Conservation (phyloP, 2,888 invertebrate species). For the Sipha maydis region DNA sequence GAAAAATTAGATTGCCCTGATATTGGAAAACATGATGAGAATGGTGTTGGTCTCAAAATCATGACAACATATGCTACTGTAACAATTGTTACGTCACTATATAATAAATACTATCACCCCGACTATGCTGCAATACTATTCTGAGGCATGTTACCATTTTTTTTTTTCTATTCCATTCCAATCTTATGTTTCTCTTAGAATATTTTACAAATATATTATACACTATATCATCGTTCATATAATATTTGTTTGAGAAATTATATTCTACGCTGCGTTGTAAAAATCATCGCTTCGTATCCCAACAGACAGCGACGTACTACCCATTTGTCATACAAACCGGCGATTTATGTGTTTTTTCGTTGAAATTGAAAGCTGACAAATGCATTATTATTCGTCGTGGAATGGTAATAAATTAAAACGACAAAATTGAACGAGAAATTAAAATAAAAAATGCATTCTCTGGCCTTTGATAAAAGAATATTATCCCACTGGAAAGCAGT, state of each 20-base stretch:
- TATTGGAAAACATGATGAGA: neutral
- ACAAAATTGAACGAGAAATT: constrained; percentile 39
- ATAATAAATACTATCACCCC: too few relatives aligned
- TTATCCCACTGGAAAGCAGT: neutral
- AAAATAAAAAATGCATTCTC: constrained; percentile 34
- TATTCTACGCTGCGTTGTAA: neutral
- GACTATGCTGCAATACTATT: neutral
- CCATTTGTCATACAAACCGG: constrained; percentile 20
- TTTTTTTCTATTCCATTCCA: neutral
- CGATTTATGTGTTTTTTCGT: constrained; percentile 45
- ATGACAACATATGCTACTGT: too few relatives aligned
- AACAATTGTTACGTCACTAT: too few relatives aligned
- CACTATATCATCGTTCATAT: neutral
- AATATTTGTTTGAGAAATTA: constrained; percentile 4
- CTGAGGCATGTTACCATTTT: neutral
- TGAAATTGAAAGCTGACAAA: constrained; percentile 57
- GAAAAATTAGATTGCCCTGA: neutral
- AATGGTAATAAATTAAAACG: constrained; percentile 40
- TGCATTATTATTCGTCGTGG: constrained; percentile 33
- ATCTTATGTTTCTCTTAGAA: too few relatives aligned
- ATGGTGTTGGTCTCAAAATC: neutral
- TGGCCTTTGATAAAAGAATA: constrained; percentile 31
- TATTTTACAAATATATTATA: neutral
- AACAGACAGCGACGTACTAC: neutral
- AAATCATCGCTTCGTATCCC: constrained; percentile 14